phyloP scores from a whole-genome alignment of 2,113 vertebrate species.

The Pycnonotus jocosus region DNA sequence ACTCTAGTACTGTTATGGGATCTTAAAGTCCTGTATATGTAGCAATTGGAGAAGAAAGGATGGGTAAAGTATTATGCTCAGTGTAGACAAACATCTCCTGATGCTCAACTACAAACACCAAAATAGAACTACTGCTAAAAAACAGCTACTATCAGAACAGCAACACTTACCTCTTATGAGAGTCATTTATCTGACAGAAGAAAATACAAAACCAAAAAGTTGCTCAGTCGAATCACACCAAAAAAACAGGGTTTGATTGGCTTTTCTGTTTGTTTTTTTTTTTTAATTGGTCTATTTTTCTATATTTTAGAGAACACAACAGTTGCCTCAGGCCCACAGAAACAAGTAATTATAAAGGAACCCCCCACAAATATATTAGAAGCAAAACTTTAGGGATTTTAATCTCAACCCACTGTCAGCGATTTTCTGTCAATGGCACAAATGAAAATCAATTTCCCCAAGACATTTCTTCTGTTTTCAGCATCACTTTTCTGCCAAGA shows the following conservation, averaged over 20 bases:
- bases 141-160: neutral
- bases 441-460: neutral
- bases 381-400: neutral
- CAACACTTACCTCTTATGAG: neutral
- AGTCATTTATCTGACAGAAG: neutral
- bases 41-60: neutral
- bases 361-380: neutral
- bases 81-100: neutral
- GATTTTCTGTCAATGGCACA: neutral
- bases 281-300: neutral
- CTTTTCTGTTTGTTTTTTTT: neutral
- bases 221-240: neutral
- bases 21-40: neutral
- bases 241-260: neutral
- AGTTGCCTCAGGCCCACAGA: neutral
- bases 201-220: neutral
- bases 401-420: neutral
- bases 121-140: neutral
- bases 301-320: neutral
- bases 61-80: neutral
- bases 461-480: neutral
- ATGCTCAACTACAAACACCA: neutral
- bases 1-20: neutral
- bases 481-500: neutral
- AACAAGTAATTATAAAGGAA: neutral